Evolutionary conservation across 2,888 invertebrate species (phyloP), one percentile per base, ranked within the genome.

Genomic region (Clusia tigrina): DNA sequence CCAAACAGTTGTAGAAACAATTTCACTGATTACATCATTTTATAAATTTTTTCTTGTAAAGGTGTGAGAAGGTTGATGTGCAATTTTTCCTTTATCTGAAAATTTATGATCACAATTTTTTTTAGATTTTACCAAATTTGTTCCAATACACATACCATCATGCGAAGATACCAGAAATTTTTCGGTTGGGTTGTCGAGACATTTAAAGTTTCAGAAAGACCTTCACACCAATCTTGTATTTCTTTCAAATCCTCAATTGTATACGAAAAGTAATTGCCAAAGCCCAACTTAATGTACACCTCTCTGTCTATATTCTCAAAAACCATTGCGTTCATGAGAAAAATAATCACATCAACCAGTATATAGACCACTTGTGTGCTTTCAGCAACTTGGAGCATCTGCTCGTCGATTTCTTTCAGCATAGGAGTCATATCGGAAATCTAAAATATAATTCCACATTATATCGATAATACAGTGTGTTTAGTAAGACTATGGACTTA

Each of bases 261-360:
- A 15, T 70, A 74, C 5, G 64, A 61, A 56, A 76, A 74, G 38
- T 74, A 76, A 18, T 68, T 66, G 5, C 69, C 67, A 65, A 74
- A 76, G 1, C 76, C 76, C 15, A 70, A 73, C 24, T 70, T 69
- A 46, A 67, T 71, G 6, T 74, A 67, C 32, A 69, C 76, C 5
- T 74, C 71, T 51, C 74, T 74, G 26, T 69, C 62, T n/a, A n/a
- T n/a, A n/a, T n/a, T n/a, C 1, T 67, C 67, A 24, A 69, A 71
- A 22, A 72, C 67, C 1, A 76, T 67, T 1, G 59, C 55, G 56
- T 69, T 71, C 0, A 74, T 68, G 12, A 76, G 67, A 57, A 71
- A 69, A 1, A 74, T 71, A 23, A 76, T 63, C 1, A 70, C 63
- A 17, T 74, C 70, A 1, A 76, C 69, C 2, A 74, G 54, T n/a